A percentile compares a stretch with the other conserved stretches of the same genome.
Evolutionary conservation across 1,140 invertebrate species (phyloP).

Genomic region (Neotoxoptera formosana): DNA sequence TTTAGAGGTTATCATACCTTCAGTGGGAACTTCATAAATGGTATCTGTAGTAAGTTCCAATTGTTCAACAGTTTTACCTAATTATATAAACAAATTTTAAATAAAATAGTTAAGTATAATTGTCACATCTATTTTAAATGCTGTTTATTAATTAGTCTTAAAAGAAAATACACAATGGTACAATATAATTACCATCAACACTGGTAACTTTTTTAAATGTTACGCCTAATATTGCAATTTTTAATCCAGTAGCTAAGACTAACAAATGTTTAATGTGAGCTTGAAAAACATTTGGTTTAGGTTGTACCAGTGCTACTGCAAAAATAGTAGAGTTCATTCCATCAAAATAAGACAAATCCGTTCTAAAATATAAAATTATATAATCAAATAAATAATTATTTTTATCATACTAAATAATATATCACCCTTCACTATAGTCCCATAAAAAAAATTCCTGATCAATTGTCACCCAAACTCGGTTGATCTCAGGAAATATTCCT

Average conservation of each 20-base stretch:
- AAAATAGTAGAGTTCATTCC: slow-evolving; percentile 90
- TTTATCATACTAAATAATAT: neutral
- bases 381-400: slow-evolving; percentile 38
- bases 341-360: slow-evolving; percentile 93
- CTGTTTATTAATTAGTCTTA: neutral
- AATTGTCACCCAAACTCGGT: slow-evolving; percentile 94
- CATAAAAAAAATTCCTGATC: slow-evolving; percentile 98
- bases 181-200: slow-evolving; percentile 63
- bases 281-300: slow-evolving; percentile 87
- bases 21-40: slow-evolving; percentile 90
- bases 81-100: neutral
- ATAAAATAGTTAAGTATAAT: neutral
- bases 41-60: slow-evolving; percentile 94
- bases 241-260: slow-evolving; percentile 88
- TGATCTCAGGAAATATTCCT: slow-evolving; percentile 95
- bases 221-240: slow-evolving; percentile 90
- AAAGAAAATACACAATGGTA: neutral
- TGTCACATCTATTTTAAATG: neutral
- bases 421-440: slow-evolving; percentile 87
- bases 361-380: slow-evolving; percentile 66
- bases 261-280: slow-evolving; percentile 91
- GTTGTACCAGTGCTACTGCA: slow-evolving; percentile 84
- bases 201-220: slow-evolving; percentile 68
- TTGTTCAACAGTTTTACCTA: slow-evolving; percentile 68
- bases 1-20: slow-evolving; percentile 85